Conservation (phyloP, 2,888 invertebrate genomes). For the Heliconius aoede region DNA sequence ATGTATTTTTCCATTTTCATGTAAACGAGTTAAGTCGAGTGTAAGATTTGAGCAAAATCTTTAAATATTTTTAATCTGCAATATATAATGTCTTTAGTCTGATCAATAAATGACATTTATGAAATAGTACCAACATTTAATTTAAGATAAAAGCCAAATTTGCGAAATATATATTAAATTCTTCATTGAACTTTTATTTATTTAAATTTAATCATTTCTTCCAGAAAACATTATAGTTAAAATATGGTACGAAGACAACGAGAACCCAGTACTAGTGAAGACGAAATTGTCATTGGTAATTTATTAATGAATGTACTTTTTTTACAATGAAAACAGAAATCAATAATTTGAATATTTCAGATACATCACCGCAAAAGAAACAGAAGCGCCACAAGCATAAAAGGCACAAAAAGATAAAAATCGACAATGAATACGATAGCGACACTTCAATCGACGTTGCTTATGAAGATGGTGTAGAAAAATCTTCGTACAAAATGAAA, state of each 20-base stretch:
- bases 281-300: slow-evolving; percentile 78
- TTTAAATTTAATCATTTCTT: background rate
- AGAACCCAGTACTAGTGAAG: slow-evolving; percentile 76
- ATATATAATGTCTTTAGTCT: background rate
- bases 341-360: slow-evolving; percentile 54
- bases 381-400: slow-evolving; percentile 87
- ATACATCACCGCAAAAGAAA: slow-evolving; percentile 81
- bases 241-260: slow-evolving; percentile 75
- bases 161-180: background rate
- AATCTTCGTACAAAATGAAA: slow-evolving; percentile 81
- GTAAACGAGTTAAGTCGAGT: too few species aligned
- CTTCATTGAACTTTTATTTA: background rate
- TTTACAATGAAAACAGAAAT: slow-evolving; percentile 13
- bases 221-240: background rate
- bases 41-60: too few species aligned
- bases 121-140: slow-evolving; percentile 20
- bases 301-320: slow-evolving; percentile 20
- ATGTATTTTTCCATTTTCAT: too few species aligned
- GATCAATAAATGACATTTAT: slow-evolving; percentile 2
- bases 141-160: background rate
- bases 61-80: background rate
- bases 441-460: slow-evolving; percentile 81
- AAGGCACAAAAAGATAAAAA: slow-evolving; percentile 82
- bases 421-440: slow-evolving; percentile 80
- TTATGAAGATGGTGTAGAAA: slow-evolving; percentile 75